Base-by-base conservation (phyloP, 1,140 invertebrate species). In the Platyura marginata region DNA sequence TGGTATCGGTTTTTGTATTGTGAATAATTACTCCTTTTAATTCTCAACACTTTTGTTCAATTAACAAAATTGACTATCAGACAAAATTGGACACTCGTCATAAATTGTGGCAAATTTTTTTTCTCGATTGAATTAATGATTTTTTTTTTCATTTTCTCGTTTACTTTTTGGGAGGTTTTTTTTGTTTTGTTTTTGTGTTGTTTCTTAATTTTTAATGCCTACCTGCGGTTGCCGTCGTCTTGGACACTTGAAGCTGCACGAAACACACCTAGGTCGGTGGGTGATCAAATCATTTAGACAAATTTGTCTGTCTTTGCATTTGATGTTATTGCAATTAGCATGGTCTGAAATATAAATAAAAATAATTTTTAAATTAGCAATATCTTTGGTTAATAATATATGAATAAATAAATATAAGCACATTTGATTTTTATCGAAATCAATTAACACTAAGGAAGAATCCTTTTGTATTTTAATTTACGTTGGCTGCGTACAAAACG, bases 201-300 rank as follows among this genome's bases (percentile, higher is more conserved):
- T n/a, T n/a, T n/a, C n/a, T n/a, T n/a, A 9, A 16, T n/a, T 16
- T 11, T 10, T n/a, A 18, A 18, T 8, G 19, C 20, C 15, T 59
- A 19, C 66, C 63, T 11, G 57, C 57, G 6, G 53, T 56, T 36
- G 55, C 50, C n/a, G 50, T 55, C 49, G 68, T 43, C 53, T 45
- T 3, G 56, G 43, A 41, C 58, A 61, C 40, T 61, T 61, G 45
- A 59, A 59, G 45, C 70, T 73, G 56, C 84, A 88, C 46, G 75
- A 74, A 35, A 82, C 79, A 63, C 86, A 90, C 25, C 79, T 64
- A 2, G 87, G 85, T 48, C 71, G 68, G 10, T 75, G 74, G 4
- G 73, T 77, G 34, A 65, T 63, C 41, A 74, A 67, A 53, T 87
- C 81, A 37, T 70, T 68, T 49, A 90, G 66, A 63, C 87, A 91